These are phyloP conservation scores for Theretra japonica DNA, from an alignment of 2,888 invertebrate species.

Conservation along the genomic window DNA sequence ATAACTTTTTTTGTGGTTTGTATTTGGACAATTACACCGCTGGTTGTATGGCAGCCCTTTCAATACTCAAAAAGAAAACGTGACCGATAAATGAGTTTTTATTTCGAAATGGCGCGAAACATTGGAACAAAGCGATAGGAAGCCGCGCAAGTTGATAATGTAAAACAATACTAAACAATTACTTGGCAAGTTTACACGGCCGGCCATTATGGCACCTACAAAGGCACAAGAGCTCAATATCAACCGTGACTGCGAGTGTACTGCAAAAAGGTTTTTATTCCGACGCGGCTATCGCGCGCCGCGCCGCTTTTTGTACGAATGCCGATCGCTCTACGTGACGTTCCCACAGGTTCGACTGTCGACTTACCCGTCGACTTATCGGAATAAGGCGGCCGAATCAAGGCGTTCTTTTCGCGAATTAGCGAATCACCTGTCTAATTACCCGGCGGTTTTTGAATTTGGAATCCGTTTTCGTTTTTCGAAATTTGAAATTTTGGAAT, in stretches of 20 bases:
- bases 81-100: background rate
- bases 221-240: slow-evolving; percentile 47
- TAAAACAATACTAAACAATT: slow-evolving; percentile 19
- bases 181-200: slow-evolving; percentile 7
- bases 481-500: slow-evolving; percentile 39
- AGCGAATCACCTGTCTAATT: slow-evolving; percentile 84
- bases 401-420: slow-evolving; percentile 79
- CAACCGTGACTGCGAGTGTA: slow-evolving; percentile 51
- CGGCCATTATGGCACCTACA: slow-evolving; percentile 26
- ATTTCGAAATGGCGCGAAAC: background rate
- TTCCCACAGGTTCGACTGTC: slow-evolving; percentile 66
- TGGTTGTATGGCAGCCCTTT: background rate
- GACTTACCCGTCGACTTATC: slow-evolving; percentile 50
- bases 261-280: slow-evolving; percentile 54
- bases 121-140: background rate
- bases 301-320: slow-evolving; percentile 75
- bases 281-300: slow-evolving; percentile 47
- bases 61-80: slow-evolving; percentile 2
- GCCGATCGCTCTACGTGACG: slow-evolving; percentile 80
- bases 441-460: slow-evolving; percentile 65
- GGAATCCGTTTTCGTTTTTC: slow-evolving; percentile 53
- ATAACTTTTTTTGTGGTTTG: background rate
- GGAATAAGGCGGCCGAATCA: slow-evolving; percentile 59
- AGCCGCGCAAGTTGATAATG: background rate
- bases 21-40: background rate